phyloP scores from a whole-genome alignment of 2,888 invertebrate species.

The Pharmacophagus antenor region DNA sequence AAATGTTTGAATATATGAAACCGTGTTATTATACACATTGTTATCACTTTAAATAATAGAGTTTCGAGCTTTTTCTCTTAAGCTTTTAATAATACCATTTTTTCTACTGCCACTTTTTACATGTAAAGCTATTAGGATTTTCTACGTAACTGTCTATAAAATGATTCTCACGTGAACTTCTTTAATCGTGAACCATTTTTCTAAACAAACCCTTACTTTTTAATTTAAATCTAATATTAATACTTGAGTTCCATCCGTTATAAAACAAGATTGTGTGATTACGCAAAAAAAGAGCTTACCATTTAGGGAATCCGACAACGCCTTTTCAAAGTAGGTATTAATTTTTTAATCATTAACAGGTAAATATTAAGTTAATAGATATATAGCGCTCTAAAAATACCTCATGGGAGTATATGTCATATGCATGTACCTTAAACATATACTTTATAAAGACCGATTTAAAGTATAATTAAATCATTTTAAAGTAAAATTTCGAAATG shows the following conservation, averaged over 20 bases:
- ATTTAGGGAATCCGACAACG: slow-evolving; percentile 65
- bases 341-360: slow-evolving; percentile 47
- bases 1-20: slow-evolving; percentile 30
- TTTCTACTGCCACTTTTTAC: slow-evolving; percentile 64
- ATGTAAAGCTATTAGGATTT: slow-evolving; percentile 55
- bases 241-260: slow-evolving; percentile 24
- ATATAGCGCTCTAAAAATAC: slow-evolving; percentile 66
- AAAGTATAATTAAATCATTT: slow-evolving; percentile 64
- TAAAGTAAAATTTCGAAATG: slow-evolving; percentile 72
- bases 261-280: slow-evolving; percentile 33
- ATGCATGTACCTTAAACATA: slow-evolving; percentile 47
- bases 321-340: slow-evolving; percentile 50
- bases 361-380: slow-evolving; percentile 48
- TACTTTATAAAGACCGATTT: slow-evolving; percentile 28
- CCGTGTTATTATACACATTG: slow-evolving; percentile 40
- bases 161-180: slow-evolving; percentile 6
- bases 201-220: slow-evolving; percentile 31
- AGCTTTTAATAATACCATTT: slow-evolving; percentile 57
- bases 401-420: slow-evolving; percentile 61
- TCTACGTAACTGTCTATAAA: slow-evolving; percentile 44
- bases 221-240: slow-evolving; percentile 28
- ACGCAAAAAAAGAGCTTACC: slow-evolving; percentile 69
- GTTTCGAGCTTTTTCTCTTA: slow-evolving; percentile 74
- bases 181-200: slow-evolving; percentile 17
- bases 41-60: slow-evolving; percentile 52